Percentiles rank a stretch among this genome's conserved stretches.
Conservation (phyloP, 2,113 vertebrate species). For the Galeopterus variegatus region DNA sequence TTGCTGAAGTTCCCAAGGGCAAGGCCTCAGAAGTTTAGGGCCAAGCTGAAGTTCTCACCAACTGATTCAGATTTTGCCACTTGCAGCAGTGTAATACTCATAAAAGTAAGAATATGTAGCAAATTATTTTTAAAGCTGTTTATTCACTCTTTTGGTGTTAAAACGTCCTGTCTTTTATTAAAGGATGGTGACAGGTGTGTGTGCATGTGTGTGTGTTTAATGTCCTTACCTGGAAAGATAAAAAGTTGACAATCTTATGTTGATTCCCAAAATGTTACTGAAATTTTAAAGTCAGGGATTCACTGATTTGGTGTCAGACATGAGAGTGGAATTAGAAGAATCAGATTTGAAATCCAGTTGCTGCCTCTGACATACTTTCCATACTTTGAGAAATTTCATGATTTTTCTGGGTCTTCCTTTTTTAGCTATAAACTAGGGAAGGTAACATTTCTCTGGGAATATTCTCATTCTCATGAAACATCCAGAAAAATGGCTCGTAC, state of each 20-base stretch:
- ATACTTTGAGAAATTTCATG: neutral
- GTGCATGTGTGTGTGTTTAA: neutral
- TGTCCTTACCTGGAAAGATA: neutral
- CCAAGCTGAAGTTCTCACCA: neutral
- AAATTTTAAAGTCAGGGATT: conserved; percentile 19
- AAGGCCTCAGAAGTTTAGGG: neutral
- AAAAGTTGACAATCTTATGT: neutral
- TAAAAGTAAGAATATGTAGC: neutral
- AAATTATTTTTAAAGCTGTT: neutral
- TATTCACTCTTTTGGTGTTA: conserved; percentile 36
- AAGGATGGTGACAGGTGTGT: neutral
- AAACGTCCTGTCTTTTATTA: neutral
- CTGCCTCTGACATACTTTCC: neutral
- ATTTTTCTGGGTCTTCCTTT: neutral
- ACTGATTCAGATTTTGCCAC: neutral
- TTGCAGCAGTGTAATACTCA: neutral
- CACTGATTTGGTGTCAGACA: neutral
- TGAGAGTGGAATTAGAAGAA: neutral
- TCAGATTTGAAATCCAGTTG: neutral
- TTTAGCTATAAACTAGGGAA: neutral
- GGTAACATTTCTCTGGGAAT: neutral
- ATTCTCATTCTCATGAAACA: conserved; percentile 1
- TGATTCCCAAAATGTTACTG: neutral
- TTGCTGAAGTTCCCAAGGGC: neutral
- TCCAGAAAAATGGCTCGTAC: neutral